Base-by-base conservation (phyloP, 1,140 invertebrate genomes). In the Caenorhabditis briggsae region DNA sequence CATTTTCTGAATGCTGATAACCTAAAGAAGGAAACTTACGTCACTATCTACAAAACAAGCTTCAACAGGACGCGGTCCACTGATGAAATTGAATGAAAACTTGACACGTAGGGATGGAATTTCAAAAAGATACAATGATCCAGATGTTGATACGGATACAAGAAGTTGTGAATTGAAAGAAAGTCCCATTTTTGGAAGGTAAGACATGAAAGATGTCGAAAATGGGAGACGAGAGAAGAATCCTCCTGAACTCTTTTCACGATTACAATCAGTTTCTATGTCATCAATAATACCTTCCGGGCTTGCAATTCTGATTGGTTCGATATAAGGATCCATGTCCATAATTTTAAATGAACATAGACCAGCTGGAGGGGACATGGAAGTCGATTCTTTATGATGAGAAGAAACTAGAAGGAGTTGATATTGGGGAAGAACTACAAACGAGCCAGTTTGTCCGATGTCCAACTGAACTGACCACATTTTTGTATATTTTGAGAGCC, bases 31-130 rank as follows among this genome's bases (percentile, higher is more conserved):
- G 33, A 23, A 50, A 70, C 61, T 84, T 41, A 84, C 84, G 78
- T 85, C 65, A 53, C 5, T 65, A 85, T 85, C 84, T 33, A 85
- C 84, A 41, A 85, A 85, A 70, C 46, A 64, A 5, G 84, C 84
- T 16, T 85, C 61, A 1, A 70, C 25, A 53, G 84, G 84, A 2
- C 55, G 46, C 43, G 65, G 65, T 33, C 84, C 65, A 43, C 65
- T 74, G 23, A 85, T 58, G 12, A 70, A 74, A 41, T 85, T 65
- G 11, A 85, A 50, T 18, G 23, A 41, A 23, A 61, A 55, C 12
- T 33, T 41, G 7, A 74, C 50, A 0, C 8, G 23, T 41, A 65
- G 61, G 0, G 84, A 85, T 5, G 84, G 84, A 33, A 85, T 53
- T 18, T 85, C 65, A 50, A 70, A 85, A 9, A 85, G 46, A 25